These are phyloP conservation scores for Scarus forsteni DNA, from an alignment of 2,797 vertebrate genomes.

Conservation along the genomic window DNA sequence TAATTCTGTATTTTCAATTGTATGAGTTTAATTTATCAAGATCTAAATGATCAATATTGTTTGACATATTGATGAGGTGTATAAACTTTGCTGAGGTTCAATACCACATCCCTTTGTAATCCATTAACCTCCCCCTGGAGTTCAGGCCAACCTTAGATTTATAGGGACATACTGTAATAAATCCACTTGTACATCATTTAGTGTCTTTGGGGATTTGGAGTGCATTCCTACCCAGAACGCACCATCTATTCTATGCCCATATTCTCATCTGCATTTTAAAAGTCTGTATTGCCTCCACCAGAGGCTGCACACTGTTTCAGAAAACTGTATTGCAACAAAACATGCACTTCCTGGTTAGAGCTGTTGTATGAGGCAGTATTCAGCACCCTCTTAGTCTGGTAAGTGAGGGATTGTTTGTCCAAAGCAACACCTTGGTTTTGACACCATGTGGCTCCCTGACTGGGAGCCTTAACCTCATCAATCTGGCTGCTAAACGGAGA, in stretches of 20 bases:
- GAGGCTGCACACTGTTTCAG: slow-evolving; percentile 32
- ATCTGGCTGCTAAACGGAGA: slow-evolving; percentile 86
- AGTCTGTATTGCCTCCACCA: slow-evolving; percentile 27
- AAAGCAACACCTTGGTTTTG: slow-evolving; percentile 80
- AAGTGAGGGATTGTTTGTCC: slow-evolving; percentile 60
- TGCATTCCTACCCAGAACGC: slow-evolving; percentile 78
- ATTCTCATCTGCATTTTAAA: slow-evolving; percentile 63
- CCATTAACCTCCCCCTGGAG: slow-evolving; percentile 91
- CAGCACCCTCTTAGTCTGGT: slow-evolving; percentile 9
- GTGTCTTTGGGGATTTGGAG: slow-evolving; percentile 85
- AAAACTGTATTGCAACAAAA: slow-evolving; percentile 8
- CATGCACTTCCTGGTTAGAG: slow-evolving; percentile 13
- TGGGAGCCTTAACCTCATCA: slow-evolving; percentile 85
- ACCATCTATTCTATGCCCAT: slow-evolving; percentile 64
- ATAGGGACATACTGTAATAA: slow-evolving; percentile 88
- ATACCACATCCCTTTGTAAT: slow-evolving; percentile 91
- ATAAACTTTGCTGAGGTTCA: slow-evolving; percentile 88
- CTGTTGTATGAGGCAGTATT: slow-evolving; percentile 23
- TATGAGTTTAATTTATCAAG: slow-evolving; percentile 89
- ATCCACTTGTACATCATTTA: slow-evolving; percentile 90
- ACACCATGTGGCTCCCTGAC: slow-evolving; percentile 75
- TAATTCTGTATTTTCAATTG: slow-evolving; percentile 82
- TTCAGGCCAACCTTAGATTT: slow-evolving; percentile 89
- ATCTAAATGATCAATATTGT: slow-evolving; percentile 86
- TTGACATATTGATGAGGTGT: slow-evolving; percentile 89